Conservation (phyloP, 2,113 vertebrate genomes). For the Pteruthius melanotis region DNA sequence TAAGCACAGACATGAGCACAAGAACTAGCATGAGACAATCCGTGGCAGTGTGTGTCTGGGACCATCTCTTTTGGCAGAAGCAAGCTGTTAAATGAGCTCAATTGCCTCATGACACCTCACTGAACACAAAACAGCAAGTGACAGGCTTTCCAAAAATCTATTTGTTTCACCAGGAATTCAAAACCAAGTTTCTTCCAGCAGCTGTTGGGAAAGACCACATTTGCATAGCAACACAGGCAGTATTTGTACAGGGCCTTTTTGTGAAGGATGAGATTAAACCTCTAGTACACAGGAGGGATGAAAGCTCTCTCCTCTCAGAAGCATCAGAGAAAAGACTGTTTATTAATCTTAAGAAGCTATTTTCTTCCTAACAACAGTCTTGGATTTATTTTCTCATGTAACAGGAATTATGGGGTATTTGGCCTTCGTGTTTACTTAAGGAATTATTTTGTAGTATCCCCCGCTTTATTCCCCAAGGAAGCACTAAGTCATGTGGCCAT, state of each 20-base stretch:
- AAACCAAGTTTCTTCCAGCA: conserved; percentile 21
- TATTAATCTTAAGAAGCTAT: background rate
- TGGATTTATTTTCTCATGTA: background rate
- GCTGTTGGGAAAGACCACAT: conserved; percentile 43
- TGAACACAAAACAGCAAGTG: conserved; percentile 44
- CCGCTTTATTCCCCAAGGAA: background rate
- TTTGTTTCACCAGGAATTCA: conserved; percentile 42
- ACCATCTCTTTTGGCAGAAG: conserved; percentile 1
- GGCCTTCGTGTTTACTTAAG: background rate
- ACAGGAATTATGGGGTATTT: background rate
- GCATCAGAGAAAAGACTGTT: background rate
- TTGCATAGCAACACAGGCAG: background rate
- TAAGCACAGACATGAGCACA: background rate
- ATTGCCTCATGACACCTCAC: conserved; percentile 37
- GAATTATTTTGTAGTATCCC: background rate
- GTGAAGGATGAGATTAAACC: background rate
- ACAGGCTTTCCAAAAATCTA: conserved; percentile 43
- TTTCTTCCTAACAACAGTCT: background rate
- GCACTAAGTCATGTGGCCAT: background rate
- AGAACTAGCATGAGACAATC: background rate
- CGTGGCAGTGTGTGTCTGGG: background rate
- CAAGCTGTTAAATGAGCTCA: conserved; percentile 37
- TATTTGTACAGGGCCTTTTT: background rate
- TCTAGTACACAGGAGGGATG: background rate
- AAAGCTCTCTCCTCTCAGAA: background rate